phyloP scores from a whole-genome alignment of 2,888 invertebrate genomes.

The Endotricha flammealis region DNA sequence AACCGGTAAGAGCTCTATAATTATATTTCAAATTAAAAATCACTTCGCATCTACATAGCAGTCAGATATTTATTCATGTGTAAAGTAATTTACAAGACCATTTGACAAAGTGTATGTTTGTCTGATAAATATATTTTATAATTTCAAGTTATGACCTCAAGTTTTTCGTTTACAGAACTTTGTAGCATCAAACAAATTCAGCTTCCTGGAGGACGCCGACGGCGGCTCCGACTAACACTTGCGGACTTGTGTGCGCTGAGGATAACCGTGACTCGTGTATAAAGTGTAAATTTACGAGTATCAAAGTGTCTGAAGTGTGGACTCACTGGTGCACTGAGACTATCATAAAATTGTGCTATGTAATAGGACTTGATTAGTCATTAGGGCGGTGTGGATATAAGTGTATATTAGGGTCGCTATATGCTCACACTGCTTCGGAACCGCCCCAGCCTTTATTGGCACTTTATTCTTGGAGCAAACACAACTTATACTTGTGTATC shows the following conservation, averaged over 20 bases:
- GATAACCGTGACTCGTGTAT: constrained; percentile 63
- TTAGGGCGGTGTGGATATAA: constrained; percentile 60
- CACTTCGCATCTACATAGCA: too few relatives aligned
- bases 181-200: constrained; percentile 87
- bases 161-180: constrained; percentile 80
- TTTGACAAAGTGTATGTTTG: too few relatives aligned
- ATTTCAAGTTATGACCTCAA: too few relatives aligned
- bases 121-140: too few relatives aligned
- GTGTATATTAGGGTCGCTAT: constrained; percentile 52
- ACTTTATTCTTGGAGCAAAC: constrained; percentile 16
- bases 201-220: constrained; percentile 82
- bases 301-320: constrained; percentile 52
- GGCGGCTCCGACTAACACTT: constrained; percentile 63
- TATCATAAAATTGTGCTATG: constrained; percentile 60
- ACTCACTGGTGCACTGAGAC: constrained; percentile 50
- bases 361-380: constrained; percentile 58
- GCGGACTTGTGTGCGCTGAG: constrained; percentile 35
- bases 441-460: constrained; percentile 61
- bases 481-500: neutral
- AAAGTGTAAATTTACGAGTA: constrained; percentile 73
- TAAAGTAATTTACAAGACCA: too few relatives aligned
- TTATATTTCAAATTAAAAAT: too few relatives aligned
- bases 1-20: constrained; percentile 77
- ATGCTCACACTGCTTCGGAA: constrained; percentile 60
- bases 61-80: too few relatives aligned